Base-by-base conservation (phyloP, 1,140 invertebrate species). In the Prorops nasuta region DNA sequence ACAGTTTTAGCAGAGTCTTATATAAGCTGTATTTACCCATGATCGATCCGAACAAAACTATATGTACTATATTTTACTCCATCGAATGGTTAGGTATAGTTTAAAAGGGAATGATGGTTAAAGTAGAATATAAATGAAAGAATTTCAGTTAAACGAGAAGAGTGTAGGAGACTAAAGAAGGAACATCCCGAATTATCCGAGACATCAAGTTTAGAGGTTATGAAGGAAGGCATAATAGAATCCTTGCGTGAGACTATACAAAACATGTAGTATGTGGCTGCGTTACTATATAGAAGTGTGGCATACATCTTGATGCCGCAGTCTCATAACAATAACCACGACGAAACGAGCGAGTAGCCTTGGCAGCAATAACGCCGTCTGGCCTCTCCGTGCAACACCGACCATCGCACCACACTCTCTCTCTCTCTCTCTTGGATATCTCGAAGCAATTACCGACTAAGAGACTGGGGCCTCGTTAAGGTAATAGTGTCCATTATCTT, bases 401-500 rank as follows among this genome's bases (percentile, higher is more conserved):
- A 57, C 45, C 58, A 50, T 45, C 49, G 48, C 60, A 52, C 56
- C 3, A 14, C 24, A 28, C 6, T 28, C 12, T 28, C 24, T 28
- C 24, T 28, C 24, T 28, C 6, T 28, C 15, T 15, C 56, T 59
- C 59, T 53, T 60, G 58, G 62, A 72, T 75, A 74, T 75, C 70
- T 73, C 66, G 57, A 67, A 68, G 71, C 71, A 76, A 76, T 76
- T 74, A 73, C 71, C 60, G 63, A 64, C 67, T 73, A 71, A 71
- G 69, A 71, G 64, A 69, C 69, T 69, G 61, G 63, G 59, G 66
- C 60, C 71, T 72, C 73, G 66, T 73, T 74, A 70, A 71, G 69
- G 66, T 74, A 76, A 74, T 73, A 69, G 71, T 73, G 66, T 67
- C 69, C 71, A 73, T 74, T 75, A 73, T 74, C 69, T 68, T 56